phyloP scores from a whole-genome alignment of 2,113 vertebrate species.

The Antechinus stuartii region DNA sequence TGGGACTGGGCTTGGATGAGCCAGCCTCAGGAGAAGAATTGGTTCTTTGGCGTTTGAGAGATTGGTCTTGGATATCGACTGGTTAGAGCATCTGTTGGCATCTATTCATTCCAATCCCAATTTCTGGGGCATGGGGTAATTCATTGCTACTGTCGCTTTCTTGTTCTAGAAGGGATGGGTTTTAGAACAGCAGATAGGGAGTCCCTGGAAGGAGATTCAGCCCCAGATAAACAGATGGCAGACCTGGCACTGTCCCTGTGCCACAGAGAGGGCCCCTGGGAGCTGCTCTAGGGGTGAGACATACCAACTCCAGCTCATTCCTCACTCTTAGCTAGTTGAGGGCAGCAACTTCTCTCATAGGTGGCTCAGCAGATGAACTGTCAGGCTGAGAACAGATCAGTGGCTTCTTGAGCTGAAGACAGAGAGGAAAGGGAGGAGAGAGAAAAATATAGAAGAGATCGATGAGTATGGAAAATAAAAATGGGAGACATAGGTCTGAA shows the following conservation, averaged over 20 bases:
- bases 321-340: conserved; percentile 1
- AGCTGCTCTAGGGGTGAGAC: conserved; percentile 35
- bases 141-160: neutral
- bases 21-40: neutral
- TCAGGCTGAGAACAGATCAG: neutral
- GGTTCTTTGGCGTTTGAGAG: neutral
- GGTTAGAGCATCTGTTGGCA: conserved; percentile 18
- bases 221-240: neutral
- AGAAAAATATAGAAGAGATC: conserved; percentile 14
- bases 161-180: conserved; percentile 15
- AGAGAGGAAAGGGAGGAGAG: neutral
- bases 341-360: neutral
- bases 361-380: conserved; percentile 26
- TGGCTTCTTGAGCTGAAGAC: conserved; percentile 70
- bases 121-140: conserved; percentile 66
- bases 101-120: conserved; percentile 22
- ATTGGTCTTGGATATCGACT: conserved; percentile 64
- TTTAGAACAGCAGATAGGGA: neutral
- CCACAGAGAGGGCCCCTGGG: neutral
- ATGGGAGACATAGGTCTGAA: neutral
- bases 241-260: neutral
- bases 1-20: neutral
- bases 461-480: neutral
- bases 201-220: conserved; percentile 49
- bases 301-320: conserved; percentile 38